Base-by-base conservation (phyloP, 2,113 vertebrate species). In the Axis porcinus region DNA sequence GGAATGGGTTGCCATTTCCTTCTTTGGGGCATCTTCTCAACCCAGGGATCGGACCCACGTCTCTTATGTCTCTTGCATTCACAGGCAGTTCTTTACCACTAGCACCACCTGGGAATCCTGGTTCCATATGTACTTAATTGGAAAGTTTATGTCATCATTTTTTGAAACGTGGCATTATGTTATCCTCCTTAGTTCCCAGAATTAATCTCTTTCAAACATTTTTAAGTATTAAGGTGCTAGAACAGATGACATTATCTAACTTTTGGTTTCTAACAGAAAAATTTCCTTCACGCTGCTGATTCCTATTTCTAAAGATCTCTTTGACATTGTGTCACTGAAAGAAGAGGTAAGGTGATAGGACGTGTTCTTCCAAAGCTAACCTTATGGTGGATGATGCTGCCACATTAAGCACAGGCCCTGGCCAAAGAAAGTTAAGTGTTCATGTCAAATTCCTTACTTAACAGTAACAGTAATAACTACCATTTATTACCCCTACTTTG, bases 261-360 rank as follows among this genome's bases (percentile, higher is more conserved):
- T 27, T 54, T 93, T 84, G 25, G 81, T 91, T 91, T 96, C 57
- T 86, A 74, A 79, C 36, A 60, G 58, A 96, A 82, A 60, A 93
- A 19, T 33, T 43, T 45, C 30, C 33, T 88, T 93, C 52, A 54
- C 0, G 28, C 40, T n/a, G 36, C 3, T 70, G 54, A 74, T 28
- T 70, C 7, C 14, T 62, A 10, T 76, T 95, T 87, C 52, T 52
- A 76, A 45, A 88, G n/a, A 88, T 43, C 55, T 67, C 11, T 45
- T 27, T 86, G 28, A 91, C 47, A 33, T 25, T 84, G 45, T 55
- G n/a, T 79, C 57, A 78, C n/a, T 94, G 55, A 90, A 91, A 58
- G 62, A 76, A 21, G 40, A n/a, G 67, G 45, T 30, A 40, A 79
- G 13, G 11, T 62, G 17, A 28, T 33, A 55, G 74, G 64, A 36